Evolutionary conservation across 2,113 vertebrate species (phyloP).

Genomic region (Nestor notabilis): DNA sequence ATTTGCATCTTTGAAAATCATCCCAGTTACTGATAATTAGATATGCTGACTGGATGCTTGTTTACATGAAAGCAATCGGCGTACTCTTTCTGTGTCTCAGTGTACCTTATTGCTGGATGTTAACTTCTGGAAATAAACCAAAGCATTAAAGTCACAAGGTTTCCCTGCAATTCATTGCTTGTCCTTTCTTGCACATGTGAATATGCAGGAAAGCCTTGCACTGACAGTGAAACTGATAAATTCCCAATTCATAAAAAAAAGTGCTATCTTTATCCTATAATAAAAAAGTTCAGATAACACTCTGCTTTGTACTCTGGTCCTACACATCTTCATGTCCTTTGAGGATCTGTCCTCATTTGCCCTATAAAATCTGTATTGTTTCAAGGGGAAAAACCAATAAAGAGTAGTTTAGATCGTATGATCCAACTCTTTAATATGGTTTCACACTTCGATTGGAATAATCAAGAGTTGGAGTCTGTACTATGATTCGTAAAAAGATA

Average conservation of each 20-base stretch:
- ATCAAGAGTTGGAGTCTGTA: conserved; percentile 18
- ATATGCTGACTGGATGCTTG: background rate
- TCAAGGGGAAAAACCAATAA: background rate
- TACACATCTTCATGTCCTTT: background rate
- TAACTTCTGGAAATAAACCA: conserved; percentile 3
- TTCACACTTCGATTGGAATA: conserved; percentile 37
- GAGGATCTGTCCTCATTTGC: background rate
- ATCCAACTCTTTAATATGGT: conserved; percentile 15
- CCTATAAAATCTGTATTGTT: conserved; percentile 5
- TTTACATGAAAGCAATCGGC: background rate
- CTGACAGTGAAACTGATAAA: background rate
- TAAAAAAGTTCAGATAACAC: background rate
- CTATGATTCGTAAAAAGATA: conserved; percentile 43
- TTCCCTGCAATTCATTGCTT: background rate
- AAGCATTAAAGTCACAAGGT: background rate
- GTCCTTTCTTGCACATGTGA: background rate
- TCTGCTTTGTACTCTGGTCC: background rate
- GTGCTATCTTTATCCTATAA: background rate
- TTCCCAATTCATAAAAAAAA: background rate
- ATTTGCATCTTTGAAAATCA: conserved; percentile 8
- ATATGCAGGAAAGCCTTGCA: background rate
- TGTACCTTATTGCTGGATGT: background rate
- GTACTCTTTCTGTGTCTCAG: background rate
- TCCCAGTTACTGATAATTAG: background rate
- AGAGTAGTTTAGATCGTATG: conserved; percentile 7